Percentiles rank a stretch among this genome's conserved stretches.
phyloP scores from a whole-genome alignment of 2,113 vertebrate species.

The Mola mola region DNA sequence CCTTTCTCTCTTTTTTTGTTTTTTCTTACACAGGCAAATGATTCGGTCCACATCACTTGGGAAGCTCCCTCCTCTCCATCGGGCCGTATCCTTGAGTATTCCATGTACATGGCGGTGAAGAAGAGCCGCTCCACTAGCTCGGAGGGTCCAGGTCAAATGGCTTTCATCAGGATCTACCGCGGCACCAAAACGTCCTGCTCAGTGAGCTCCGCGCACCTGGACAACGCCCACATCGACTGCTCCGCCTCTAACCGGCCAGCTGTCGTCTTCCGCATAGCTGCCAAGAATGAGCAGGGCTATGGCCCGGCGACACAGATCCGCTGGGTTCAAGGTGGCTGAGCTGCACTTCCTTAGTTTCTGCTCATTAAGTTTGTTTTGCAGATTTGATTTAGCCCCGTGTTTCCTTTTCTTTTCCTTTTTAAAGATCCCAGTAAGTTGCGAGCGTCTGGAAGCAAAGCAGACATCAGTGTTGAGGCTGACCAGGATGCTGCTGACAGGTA shows the following conservation, averaged over 20 bases:
- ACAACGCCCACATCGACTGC: conserved; percentile 93
- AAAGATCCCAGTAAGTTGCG: conserved; percentile 70
- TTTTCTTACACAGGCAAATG: conserved; percentile 80
- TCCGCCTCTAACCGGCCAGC: conserved; percentile 88
- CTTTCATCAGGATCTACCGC: conserved; percentile 96
- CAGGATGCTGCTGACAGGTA: conserved; percentile 72
- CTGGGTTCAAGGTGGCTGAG: conserved; percentile 93
- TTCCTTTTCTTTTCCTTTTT: conserved; percentile 15
- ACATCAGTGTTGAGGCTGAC: conserved; percentile 45
- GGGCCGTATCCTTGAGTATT: conserved; percentile 95
- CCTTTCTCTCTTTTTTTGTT: too few species aligned
- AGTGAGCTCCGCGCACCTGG: conserved; percentile 88
- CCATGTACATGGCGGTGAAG: conserved; percentile 95
- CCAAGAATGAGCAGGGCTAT: conserved; percentile 97
- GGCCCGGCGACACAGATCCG: conserved; percentile 97
- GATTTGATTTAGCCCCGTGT: background rate
- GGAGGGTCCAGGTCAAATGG: conserved; percentile 87
- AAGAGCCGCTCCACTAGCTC: conserved; percentile 81
- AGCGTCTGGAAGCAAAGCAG: conserved; percentile 46
- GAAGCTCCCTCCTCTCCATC: conserved; percentile 93
- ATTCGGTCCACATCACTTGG: conserved; percentile 96
- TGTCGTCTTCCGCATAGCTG: conserved; percentile 95
- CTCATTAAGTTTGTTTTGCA: too few species aligned
- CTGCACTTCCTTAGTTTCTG: background rate
- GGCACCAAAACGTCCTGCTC: conserved; percentile 92